Evolutionary conservation across 2,113 vertebrate species (phyloP), one percentile per base, ranked within the genome.

Genomic region (Thunnus maccoyii): DNA sequence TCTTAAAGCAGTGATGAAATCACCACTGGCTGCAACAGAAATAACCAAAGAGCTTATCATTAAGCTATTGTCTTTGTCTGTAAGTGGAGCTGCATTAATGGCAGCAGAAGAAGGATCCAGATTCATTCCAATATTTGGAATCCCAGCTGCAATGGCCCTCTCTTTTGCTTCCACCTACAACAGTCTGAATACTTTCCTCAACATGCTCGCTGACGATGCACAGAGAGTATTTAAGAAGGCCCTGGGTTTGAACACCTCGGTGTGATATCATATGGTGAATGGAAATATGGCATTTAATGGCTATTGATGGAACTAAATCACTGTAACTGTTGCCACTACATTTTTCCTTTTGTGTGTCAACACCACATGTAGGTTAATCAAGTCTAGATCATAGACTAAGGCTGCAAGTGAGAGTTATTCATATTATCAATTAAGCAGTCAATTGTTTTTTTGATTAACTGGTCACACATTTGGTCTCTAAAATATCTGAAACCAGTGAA

Each of bases 141-240:
- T 74, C 30, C 48, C 56, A 30, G 8, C 0, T n/a, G 56, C 70
- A 60, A 27, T 46, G 18, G 0, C 0, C n/a, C 0, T 56, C 20
- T 82, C 81, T 17, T 81, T 17, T 32, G 0, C 0, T 3, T 0
- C 3, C 0, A 86, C 65, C 4, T 36, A 72, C 27, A 68, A 0
- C 8, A 8, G 2, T 25, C 66, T 89, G 5, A 50, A 8, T 10
- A 4, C 0, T 1, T 50, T 77, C 25, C 82, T 87, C 3, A 0
- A 71, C 20, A 16, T 36, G 51, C n/a, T 85, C 0, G 72, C 64
- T 71, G 82, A 67, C 0, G 82, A 85, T 1, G 78, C 78, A 17
- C 52, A 82, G 41, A 74, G 2, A 0, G 78, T 78, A 0, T 73
- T 80, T 32, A 18, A 0, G 0, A 89, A 1, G 15, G 77, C 73